These are phyloP conservation scores for Drosophila neotestacea DNA, from an alignment of 2,888 invertebrate species.

Conservation along the genomic window DNA sequence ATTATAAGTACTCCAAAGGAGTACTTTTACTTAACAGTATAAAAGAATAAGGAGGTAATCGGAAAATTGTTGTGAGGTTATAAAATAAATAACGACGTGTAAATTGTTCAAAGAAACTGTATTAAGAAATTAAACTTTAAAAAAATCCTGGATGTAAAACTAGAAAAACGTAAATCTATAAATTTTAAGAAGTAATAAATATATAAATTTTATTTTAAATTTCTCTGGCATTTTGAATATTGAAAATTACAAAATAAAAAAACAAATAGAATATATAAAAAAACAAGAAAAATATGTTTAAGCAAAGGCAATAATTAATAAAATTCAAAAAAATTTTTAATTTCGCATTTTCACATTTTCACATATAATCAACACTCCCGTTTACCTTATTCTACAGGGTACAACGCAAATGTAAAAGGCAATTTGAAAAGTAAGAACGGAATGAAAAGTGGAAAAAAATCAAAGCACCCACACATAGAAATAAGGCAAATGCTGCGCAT, in stretches of 20 bases:
- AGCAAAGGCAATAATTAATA: neutral
- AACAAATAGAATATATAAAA: no score
- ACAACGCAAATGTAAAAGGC: constrained; percentile 35
- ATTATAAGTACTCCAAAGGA: constrained; percentile 36
- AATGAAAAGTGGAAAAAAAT: constrained; percentile 30
- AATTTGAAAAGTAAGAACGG: constrained; percentile 5
- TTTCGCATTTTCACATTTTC: no score
- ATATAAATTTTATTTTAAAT: no score
- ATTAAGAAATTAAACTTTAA: no score
- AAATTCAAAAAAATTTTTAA: neutral
- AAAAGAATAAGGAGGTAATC: constrained; percentile 18
- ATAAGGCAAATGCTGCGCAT: constrained; percentile 37
- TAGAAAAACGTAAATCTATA: neutral
- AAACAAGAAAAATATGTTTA: neutral
- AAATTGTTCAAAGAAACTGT: neutral
- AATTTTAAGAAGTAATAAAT: no score
- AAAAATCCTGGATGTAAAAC: no score
- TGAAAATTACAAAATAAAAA: neutral
- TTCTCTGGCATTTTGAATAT: neutral
- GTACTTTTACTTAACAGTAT: constrained; percentile 10
- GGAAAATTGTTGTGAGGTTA: neutral
- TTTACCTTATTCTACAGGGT: constrained; percentile 4
- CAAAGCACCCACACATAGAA: constrained; percentile 52
- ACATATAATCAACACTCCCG: neutral
- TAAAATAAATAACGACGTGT: neutral